Percentiles rank a stretch among this genome's conserved stretches.
These are phyloP conservation scores for Pipistrellus pygmaeus DNA, from an alignment of 2,797 vertebrate genomes.

Conservation along the genomic window DNA sequence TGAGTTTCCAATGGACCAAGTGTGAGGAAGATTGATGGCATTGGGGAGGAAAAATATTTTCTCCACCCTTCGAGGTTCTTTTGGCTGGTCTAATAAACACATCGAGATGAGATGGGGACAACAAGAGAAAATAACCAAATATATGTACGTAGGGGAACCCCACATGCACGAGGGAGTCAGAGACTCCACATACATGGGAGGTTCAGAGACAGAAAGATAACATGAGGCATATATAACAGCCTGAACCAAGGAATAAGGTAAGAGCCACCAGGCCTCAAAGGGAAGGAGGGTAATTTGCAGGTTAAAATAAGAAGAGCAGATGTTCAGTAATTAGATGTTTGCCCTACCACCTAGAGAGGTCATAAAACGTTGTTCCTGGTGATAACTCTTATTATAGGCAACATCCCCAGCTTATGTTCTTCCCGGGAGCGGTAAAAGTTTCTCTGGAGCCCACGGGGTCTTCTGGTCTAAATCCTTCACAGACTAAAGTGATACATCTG, in stretches of 20 bases:
- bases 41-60: neutral
- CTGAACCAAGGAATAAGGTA: neutral
- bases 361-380: neutral
- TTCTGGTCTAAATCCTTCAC: neutral
- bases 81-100: neutral
- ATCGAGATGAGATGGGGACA: too few relatives aligned
- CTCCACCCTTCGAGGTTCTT: neutral
- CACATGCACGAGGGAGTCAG: neutral
- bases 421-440: neutral
- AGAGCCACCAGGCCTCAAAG: neutral
- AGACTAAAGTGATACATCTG: too few relatives aligned
- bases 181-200: neutral
- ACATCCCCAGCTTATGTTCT: too few relatives aligned
- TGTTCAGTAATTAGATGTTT: neutral
- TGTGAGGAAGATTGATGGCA: neutral
- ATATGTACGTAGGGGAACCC: too few relatives aligned
- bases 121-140: neutral
- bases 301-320: neutral
- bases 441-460: neutral
- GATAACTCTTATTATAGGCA: neutral
- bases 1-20: neutral
- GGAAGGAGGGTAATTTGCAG: too few relatives aligned
- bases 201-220: neutral
- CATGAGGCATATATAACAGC: neutral
- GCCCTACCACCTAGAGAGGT: neutral